phyloP scores from a whole-genome alignment of 2,113 vertebrate genomes.

The Nicator chloris region DNA sequence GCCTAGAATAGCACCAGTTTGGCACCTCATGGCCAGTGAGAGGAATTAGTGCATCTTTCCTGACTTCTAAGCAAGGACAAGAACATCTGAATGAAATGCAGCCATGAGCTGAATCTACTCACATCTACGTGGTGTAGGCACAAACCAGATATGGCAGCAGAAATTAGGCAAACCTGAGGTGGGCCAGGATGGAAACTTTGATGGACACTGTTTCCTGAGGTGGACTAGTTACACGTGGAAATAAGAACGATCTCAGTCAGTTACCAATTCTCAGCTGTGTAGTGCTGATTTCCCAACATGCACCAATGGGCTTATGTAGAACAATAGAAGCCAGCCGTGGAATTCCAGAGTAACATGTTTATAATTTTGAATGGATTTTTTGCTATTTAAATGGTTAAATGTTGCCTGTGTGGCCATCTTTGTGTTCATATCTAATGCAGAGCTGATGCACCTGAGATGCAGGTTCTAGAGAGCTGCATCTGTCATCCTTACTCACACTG shows the following conservation, averaged over 20 bases:
- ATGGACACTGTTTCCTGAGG: not conserved
- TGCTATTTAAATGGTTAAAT: not conserved
- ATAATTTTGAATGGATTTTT: not conserved
- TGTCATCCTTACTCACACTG: not conserved
- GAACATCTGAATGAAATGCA: not conserved
- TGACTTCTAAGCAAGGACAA: not conserved
- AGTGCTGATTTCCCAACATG: not conserved
- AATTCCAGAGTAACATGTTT: not conserved
- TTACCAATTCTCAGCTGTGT: not conserved
- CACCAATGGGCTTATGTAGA: not conserved
- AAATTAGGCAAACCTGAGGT: not conserved
- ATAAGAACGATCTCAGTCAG: not conserved
- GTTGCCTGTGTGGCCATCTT: not conserved
- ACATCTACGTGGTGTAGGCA: not conserved
- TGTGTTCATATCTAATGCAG: not conserved
- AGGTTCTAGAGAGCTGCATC: not conserved
- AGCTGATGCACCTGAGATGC: not conserved
- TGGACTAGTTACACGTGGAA: not conserved
- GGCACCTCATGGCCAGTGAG: not conserved
- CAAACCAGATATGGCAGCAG: not conserved
- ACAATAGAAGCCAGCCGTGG: not conserved
- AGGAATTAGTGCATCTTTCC: not conserved
- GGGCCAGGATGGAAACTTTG: not conserved
- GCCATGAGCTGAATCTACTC: not conserved
- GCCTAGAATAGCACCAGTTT: not conserved